Evolutionary conservation across 2,888 invertebrate genomes (phyloP), one percentile per base, ranked within the genome.

Genomic region (Drosophila picticornis): DNA sequence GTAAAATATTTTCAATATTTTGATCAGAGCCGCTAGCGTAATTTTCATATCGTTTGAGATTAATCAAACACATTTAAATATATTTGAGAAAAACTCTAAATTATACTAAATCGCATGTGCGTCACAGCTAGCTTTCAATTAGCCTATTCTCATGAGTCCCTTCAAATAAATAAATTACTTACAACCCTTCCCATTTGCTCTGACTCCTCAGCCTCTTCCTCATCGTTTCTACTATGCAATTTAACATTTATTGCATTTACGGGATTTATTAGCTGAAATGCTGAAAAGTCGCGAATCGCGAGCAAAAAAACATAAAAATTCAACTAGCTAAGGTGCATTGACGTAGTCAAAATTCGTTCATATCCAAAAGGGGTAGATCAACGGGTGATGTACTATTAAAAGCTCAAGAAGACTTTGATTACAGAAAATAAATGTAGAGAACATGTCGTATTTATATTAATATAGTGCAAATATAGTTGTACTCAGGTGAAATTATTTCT

Each of bases 241-340:
- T 82, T 79, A 57, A 69, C 68, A 73, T 82, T 79, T 74, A 79
- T 79, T 79, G 61, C 77, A 70, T 76, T 77, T 70, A 65, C 65
- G 16, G 40, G 51, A 72, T 63, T 77, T 78, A 78, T 81, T 81
- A 81, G 68, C 74, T 65, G 34, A 69, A 79, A 78, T 65, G 62
- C 51, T 43, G 46, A 50, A 60, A 56, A 43, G 27, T 53, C 61
- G 29, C 55, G 16, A 53, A 60, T 32, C 22, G 43, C 25, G 6
- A 16, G 16, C 2, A 48, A 31, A 61, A 52, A 46, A 16, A 34
- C n/a, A n/a, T 25, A 34, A 1, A 29, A 38, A 13, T 48, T 48
- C 38, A 58, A 59, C 29, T 48, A 32, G 34, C 43, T 29, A 31
- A 48, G 36, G 2, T 1, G 3, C 75, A 74, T 50, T 4, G 76